Evolutionary conservation across 2,888 invertebrate species (phyloP).

Genomic region (Alloscopus bannaensis): DNA sequence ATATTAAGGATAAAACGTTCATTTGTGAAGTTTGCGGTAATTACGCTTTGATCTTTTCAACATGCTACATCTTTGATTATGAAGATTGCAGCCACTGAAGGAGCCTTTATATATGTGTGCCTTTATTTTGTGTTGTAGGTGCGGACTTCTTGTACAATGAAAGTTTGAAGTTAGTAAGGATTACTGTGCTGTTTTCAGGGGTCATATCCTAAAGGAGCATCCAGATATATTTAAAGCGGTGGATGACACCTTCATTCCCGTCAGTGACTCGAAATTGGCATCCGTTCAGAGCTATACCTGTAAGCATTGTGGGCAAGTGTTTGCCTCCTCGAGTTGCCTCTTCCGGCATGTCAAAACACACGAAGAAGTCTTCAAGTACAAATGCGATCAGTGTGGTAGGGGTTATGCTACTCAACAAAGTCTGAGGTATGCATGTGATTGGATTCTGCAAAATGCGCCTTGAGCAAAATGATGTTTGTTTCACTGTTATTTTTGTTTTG

Average conservation of each 20-base stretch:
- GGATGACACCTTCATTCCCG: not conserved
- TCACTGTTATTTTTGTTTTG: no score
- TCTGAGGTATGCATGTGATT: constrained; percentile 12
- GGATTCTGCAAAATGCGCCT: not conserved
- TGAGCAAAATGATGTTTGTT: not conserved
- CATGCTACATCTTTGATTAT: not conserved
- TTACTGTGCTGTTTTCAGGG: constrained; percentile 17
- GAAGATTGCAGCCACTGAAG: not conserved
- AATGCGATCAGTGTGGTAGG: constrained; percentile 31
- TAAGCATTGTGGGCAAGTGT: constrained; percentile 25
- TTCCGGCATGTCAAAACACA: constrained; percentile 30
- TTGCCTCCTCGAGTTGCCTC: constrained; percentile 21
- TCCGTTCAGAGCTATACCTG: not conserved
- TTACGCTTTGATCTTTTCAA: not conserved
- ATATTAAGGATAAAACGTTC: not conserved
- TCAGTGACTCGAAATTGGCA: not conserved
- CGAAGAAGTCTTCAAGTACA: constrained; percentile 2
- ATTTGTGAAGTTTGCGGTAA: constrained; percentile 33
- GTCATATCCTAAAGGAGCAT: constrained; percentile 35
- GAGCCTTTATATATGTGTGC: not conserved
- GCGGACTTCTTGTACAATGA: constrained; percentile 28
- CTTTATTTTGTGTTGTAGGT: not conserved
- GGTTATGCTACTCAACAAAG: constrained; percentile 34
- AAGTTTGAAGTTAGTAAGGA: constrained; percentile 28
- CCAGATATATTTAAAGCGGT: no score